These are phyloP conservation scores for Anableps anableps DNA, from an alignment of 2,797 vertebrate genomes.

Conservation along the genomic window DNA sequence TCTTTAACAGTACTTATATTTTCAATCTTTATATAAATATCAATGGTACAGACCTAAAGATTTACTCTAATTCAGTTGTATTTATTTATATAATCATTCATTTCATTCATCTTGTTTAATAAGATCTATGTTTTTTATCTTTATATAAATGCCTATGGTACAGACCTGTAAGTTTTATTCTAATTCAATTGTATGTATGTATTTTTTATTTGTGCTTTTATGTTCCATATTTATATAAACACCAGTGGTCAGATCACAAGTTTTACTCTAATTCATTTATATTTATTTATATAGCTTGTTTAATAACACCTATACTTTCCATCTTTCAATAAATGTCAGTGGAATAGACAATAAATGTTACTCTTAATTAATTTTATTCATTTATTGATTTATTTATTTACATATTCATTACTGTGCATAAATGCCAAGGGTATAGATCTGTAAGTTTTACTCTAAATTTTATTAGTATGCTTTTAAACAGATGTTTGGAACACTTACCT, in stretches of 20 bases:
- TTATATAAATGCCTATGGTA: too few species aligned
- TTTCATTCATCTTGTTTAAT: too few species aligned
- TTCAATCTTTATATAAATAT: conserved; percentile 4
- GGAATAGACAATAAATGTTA: neutral
- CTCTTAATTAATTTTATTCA: neutral
- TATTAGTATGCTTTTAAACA: neutral
- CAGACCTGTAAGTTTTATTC: too few species aligned
- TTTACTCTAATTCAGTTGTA: conserved; percentile 1
- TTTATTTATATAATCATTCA: neutral
- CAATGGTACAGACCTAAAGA: conserved; percentile 6
- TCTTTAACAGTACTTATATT: neutral
- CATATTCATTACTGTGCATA: too few species aligned
- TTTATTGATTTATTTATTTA: neutral
- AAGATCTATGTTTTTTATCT: too few species aligned
- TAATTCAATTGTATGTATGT: too few species aligned
- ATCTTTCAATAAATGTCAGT: too few species aligned
- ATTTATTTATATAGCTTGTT: too few species aligned
- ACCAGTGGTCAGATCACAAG: conserved; percentile 1
- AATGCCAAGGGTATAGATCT: neutral
- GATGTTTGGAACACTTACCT: conserved; percentile 82
- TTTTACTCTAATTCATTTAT: too few species aligned
- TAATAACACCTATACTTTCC: too few species aligned
- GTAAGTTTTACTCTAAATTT: neutral
- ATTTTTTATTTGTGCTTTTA: neutral
- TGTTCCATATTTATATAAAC: conserved; percentile 4